A percentile compares a stretch with the other conserved stretches of the same genome.
phyloP scores from a whole-genome alignment of 2,888 invertebrate species.

The Pollenia griseotomentosa region DNA sequence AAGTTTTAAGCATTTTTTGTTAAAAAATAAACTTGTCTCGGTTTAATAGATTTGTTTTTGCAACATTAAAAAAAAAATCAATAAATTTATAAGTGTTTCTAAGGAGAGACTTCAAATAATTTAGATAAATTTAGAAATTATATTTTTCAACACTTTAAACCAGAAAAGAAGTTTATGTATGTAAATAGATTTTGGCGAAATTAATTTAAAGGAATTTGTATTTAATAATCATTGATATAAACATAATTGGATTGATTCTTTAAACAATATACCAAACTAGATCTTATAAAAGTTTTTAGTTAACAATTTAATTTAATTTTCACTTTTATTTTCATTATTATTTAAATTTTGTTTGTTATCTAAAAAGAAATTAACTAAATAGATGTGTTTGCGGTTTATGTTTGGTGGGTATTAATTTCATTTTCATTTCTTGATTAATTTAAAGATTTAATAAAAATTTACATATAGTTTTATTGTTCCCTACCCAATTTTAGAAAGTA shows the following conservation, averaged over 20 bases:
- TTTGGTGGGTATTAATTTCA: slow-evolving; percentile 35
- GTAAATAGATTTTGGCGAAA: slow-evolving; percentile 13
- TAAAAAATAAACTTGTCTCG: slow-evolving; percentile 56
- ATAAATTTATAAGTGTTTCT: slow-evolving; percentile 26
- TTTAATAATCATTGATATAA: slow-evolving; percentile 19
- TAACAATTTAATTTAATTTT: slow-evolving; percentile 24
- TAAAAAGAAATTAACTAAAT: slow-evolving; percentile 22
- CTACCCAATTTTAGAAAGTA: background rate
- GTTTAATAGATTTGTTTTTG: slow-evolving; percentile 17
- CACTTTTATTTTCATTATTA: slow-evolving; percentile 54
- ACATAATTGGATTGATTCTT: background rate
- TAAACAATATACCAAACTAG: too few species aligned
- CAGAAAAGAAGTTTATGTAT: background rate
- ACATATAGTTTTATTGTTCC: slow-evolving; percentile 39
- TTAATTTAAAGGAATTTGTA: background rate
- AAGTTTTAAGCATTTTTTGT: slow-evolving; percentile 45
- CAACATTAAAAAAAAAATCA: background rate
- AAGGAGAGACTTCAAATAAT: slow-evolving; percentile 45
- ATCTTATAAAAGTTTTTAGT: too few species aligned
- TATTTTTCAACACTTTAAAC: slow-evolving; percentile 40
- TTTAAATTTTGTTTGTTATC: slow-evolving; percentile 26
- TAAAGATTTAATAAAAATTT: slow-evolving; percentile 58
- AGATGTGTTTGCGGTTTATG: slow-evolving; percentile 16
- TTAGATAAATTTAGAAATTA: slow-evolving; percentile 55
- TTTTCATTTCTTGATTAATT: slow-evolving; percentile 68